Evolutionary conservation across 2,888 invertebrate species (phyloP).

Genomic region (Papilio gigon): DNA sequence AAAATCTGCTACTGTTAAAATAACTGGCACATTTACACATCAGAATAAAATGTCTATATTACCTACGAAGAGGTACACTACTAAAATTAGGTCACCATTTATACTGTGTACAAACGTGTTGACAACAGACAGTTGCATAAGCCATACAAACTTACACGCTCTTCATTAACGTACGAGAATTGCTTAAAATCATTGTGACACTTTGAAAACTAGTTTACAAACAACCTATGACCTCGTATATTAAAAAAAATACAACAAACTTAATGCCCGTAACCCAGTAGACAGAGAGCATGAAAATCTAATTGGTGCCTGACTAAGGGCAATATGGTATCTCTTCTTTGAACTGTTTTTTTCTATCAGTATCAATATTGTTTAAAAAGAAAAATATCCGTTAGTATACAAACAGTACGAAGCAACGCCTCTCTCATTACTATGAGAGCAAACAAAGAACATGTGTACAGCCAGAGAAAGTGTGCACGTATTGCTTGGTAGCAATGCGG

Average conservation of each 20-base stretch:
- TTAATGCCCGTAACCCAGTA: no score
- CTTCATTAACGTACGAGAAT: neutral
- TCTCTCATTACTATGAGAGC: slow-evolving; percentile 21
- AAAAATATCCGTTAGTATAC: neutral
- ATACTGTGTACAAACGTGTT: slow-evolving; percentile 1
- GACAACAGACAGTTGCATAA: slow-evolving; percentile 11
- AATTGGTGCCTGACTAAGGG: no score
- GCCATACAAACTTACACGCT: slow-evolving; percentile 1
- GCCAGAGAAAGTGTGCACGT: slow-evolving; percentile 50
- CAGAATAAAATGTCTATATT: neutral
- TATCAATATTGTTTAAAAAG: no score
- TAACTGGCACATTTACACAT: neutral
- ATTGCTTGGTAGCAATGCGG: slow-evolving; percentile 31
- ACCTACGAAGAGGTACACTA: neutral
- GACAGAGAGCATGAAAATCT: no score
- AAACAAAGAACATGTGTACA: slow-evolving; percentile 42
- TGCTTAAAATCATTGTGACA: slow-evolving; percentile 25
- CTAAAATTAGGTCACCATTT: neutral
- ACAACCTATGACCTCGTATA: neutral
- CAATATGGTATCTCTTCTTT: no score
- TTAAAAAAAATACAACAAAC: no score
- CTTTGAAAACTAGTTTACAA: neutral
- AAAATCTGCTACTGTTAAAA: no score
- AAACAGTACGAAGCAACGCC: slow-evolving; percentile 21
- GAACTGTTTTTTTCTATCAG: no score